Percentiles rank a stretch among this genome's conserved stretches.
Evolutionary conservation across 2,797 vertebrate species (phyloP).

Genomic region (Acridotheres tristis): DNA sequence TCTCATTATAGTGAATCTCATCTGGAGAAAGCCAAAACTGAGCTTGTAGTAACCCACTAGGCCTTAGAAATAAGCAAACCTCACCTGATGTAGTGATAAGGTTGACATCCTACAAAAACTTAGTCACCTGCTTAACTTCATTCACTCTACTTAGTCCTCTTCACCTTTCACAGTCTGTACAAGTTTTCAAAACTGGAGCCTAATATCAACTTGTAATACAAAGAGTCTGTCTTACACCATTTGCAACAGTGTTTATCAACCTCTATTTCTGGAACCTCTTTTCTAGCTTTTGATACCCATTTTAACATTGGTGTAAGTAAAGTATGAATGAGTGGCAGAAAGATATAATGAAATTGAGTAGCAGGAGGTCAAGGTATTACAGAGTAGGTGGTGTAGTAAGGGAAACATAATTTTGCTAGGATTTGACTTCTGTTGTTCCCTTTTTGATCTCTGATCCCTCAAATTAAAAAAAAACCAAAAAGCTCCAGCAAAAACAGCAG

Average conservation of each 20-base stretch:
- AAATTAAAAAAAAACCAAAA: background rate
- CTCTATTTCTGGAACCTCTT: background rate
- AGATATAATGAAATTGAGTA: background rate
- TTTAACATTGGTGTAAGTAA: background rate
- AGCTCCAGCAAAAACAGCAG: too few relatives aligned
- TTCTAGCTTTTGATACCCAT: background rate
- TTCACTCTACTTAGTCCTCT: background rate
- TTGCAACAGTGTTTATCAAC: background rate
- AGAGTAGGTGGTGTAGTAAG: background rate
- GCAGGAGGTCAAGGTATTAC: background rate
- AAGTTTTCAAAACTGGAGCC: background rate
- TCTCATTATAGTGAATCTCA: fast-evolving
- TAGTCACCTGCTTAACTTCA: background rate
- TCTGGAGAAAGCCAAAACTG: background rate
- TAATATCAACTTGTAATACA: background rate
- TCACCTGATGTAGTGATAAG: background rate
- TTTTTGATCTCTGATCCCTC: background rate
- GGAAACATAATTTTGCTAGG: background rate
- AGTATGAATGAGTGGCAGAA: background rate
- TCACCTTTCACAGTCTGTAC: background rate
- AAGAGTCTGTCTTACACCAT: background rate
- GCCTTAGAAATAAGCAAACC: background rate
- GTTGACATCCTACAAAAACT: background rate
- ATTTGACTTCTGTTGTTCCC: background rate
- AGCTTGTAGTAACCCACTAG: background rate